These are phyloP conservation scores for Piscicola geometra DNA, from an alignment of 2,888 invertebrate genomes.

Conservation along the genomic window DNA sequence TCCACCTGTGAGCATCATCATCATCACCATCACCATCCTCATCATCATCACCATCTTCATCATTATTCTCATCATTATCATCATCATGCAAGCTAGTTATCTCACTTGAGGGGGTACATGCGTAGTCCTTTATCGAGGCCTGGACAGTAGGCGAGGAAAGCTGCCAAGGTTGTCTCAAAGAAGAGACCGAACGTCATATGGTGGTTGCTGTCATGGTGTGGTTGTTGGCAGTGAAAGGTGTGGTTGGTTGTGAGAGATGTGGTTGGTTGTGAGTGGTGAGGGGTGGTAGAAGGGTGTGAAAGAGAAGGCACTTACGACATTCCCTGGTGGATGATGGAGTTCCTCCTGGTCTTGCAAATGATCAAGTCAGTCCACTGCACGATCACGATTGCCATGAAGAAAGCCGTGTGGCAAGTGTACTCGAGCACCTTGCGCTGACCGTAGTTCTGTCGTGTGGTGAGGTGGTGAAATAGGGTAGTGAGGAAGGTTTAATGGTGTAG, in stretches of 20 bases:
- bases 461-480: too few relatives aligned
- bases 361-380: slow-evolving; percentile 46
- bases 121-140: slow-evolving; percentile 56
- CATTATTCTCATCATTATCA: too few relatives aligned
- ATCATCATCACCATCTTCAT: too few relatives aligned
- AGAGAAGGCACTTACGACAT: slow-evolving; percentile 44
- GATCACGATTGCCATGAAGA: slow-evolving; percentile 46
- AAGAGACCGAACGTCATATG: slow-evolving; percentile 56
- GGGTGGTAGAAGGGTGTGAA: too few relatives aligned
- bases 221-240: not conserved
- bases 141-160: slow-evolving; percentile 56
- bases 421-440: slow-evolving; percentile 46
- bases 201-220: slow-evolving; percentile 53
- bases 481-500: too few relatives aligned
- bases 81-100: too few relatives aligned
- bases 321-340: slow-evolving; percentile 47
- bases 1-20: too few relatives aligned
- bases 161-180: slow-evolving; percentile 57
- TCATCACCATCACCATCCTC: too few relatives aligned
- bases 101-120: slow-evolving; percentile 57
- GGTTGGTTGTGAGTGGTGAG: not conserved
- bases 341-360: slow-evolving; percentile 46
- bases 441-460: slow-evolving; percentile 53
- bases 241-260: not conserved
- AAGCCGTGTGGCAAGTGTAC: slow-evolving; percentile 47